Conservation (phyloP, 2,888 invertebrate species). For the Torymus texanus region DNA sequence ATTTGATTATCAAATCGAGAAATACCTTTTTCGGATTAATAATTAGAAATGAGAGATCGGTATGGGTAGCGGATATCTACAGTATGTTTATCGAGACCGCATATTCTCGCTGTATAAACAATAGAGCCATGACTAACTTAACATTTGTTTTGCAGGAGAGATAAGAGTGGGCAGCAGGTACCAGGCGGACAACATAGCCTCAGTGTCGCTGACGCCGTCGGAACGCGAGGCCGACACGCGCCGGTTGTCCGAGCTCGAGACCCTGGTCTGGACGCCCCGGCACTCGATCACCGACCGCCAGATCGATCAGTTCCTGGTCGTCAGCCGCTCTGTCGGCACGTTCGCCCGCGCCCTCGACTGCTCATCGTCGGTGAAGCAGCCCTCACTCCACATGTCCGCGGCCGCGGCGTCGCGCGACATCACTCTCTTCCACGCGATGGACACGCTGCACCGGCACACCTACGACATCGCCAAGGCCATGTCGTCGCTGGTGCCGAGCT, state of each 20-base stretch:
- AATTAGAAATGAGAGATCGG: too few relatives aligned
- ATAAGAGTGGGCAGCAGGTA: conserved; percentile 92
- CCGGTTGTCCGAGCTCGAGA: conserved; percentile 87
- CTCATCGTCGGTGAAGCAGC: conserved; percentile 98
- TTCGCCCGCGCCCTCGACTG: conserved; percentile 99
- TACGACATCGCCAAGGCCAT: conserved; percentile 95
- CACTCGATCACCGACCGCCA: conserved; percentile 95
- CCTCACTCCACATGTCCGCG: conserved; percentile 99
- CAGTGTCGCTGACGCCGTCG: conserved; percentile 78
- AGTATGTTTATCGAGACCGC: too few relatives aligned
- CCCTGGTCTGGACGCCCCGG: conserved; percentile 95
- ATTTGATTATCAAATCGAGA: too few relatives aligned
- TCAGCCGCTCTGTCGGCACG: conserved; percentile 95
- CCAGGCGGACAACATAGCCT: conserved; percentile 89
- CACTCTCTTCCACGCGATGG: conserved; percentile 99
- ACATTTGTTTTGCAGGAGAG: conserved; percentile 67
- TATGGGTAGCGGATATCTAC: too few relatives aligned
- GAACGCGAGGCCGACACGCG: conserved; percentile 80
- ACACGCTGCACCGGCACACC: conserved; percentile 92
- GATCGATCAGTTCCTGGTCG: conserved; percentile 98
- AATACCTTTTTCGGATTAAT: too few relatives aligned
- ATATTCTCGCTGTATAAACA: too few relatives aligned
- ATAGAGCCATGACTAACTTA: not conserved
- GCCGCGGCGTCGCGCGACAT: conserved; percentile 99
- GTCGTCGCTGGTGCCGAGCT: conserved; percentile 94